Percentiles rank a stretch among this genome's conserved stretches.
phyloP scores from a whole-genome alignment of 2,797 vertebrate genomes.

The Setipinna tenuifilis region DNA sequence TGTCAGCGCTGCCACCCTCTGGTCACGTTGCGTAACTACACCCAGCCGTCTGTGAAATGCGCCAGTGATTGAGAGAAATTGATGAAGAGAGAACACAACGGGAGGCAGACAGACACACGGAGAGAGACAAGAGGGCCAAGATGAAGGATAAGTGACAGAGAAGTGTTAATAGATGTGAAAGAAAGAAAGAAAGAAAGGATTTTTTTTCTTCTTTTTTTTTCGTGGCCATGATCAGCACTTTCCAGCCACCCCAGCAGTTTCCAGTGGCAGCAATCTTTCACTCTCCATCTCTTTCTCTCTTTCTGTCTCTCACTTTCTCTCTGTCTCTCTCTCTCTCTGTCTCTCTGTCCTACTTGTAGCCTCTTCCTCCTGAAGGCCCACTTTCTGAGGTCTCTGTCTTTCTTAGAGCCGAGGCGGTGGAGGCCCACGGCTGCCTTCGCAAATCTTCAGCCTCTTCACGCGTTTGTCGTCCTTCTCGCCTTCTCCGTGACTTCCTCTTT shows the following conservation, averaged over 20 bases:
- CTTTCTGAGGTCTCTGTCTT: constrained; percentile 14
- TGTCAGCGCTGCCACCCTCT: constrained; percentile 68
- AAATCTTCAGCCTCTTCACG: background rate
- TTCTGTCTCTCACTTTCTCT: constrained; percentile 18
- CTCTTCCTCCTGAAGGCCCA: constrained; percentile 7
- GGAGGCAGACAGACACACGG: constrained; percentile 35
- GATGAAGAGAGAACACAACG: constrained; percentile 37
- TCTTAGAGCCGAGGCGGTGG: background rate
- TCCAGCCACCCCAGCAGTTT: constrained; percentile 58
- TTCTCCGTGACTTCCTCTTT: constrained; percentile 20
- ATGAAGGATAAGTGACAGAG: constrained; percentile 19
- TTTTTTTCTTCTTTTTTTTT: constrained; percentile 39
- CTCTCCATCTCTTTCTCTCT: background rate
- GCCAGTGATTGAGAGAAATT: background rate
- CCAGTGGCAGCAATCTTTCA: constrained; percentile 23
- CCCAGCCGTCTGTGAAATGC: background rate
- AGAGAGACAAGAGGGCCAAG: constrained; percentile 20
- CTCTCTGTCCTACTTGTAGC: constrained; percentile 18
- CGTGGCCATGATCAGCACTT: constrained; percentile 43
- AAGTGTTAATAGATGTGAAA: constrained; percentile 19
- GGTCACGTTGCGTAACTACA: constrained; percentile 52
- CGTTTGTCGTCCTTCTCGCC: background rate
- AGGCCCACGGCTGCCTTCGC: background rate
- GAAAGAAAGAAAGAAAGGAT: background rate
- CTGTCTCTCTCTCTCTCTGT: background rate